Conservation (phyloP, 2,888 invertebrate genomes). For the Magallana nippona region DNA sequence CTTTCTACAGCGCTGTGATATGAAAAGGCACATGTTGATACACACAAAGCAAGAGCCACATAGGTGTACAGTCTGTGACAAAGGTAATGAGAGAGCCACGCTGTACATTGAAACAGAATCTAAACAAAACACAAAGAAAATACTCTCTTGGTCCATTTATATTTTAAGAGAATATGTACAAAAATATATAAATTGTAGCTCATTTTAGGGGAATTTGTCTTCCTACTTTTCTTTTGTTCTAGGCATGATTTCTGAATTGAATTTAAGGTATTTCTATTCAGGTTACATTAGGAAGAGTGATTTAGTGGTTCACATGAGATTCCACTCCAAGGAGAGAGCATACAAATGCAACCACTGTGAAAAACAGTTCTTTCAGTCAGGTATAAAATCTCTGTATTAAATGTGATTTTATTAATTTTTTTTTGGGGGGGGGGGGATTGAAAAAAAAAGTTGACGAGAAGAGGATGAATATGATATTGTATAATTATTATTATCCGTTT, state of each 20-base stretch:
- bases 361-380: constrained; percentile 74
- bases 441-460: neutral
- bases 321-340: constrained; percentile 73
- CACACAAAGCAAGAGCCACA: constrained; percentile 72
- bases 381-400: constrained; percentile 50
- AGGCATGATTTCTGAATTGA: neutral
- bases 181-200: no score
- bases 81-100: constrained; percentile 54
- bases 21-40: constrained; percentile 71
- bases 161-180: no score
- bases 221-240: no score
- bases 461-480: neutral
- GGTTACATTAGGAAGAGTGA: constrained; percentile 74
- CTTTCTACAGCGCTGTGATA: constrained; percentile 75
- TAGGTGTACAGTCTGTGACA: constrained; percentile 65
- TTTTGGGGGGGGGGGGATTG: neutral
- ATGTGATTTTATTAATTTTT: no score
- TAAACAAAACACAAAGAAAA: neutral
- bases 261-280: constrained; percentile 37
- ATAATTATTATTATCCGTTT: neutral
- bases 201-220: no score
- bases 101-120: neutral
- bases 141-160: no score
- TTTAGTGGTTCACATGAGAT: constrained; percentile 73
- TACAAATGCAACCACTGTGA: constrained; percentile 72